Evolutionary conservation across 2,888 invertebrate species (phyloP).

Genomic region (Plebejus melissa): DNA sequence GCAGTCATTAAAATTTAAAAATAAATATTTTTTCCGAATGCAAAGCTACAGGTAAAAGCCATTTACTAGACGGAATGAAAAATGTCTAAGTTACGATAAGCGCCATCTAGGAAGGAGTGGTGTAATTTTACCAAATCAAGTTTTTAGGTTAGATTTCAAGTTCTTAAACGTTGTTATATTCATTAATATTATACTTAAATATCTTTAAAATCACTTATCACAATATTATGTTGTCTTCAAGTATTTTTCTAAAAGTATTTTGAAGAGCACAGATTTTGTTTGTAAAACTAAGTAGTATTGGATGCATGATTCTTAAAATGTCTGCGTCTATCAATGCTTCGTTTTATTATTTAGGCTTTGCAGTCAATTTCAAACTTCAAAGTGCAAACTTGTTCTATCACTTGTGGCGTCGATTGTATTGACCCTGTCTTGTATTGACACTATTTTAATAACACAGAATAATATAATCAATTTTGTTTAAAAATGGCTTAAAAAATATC

Average conservation of each 20-base stretch:
- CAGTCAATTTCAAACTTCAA: constrained; percentile 42
- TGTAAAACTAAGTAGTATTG: constrained; percentile 28
- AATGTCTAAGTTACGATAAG: neutral
- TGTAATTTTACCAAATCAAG: neutral
- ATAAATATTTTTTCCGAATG: too few species aligned
- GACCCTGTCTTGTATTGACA: constrained; percentile 52
- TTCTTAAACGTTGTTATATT: neutral
- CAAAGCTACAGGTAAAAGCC: neutral
- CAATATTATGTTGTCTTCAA: neutral
- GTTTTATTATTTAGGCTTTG: constrained; percentile 74
- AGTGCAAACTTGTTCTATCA: constrained; percentile 36
- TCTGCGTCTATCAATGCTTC: constrained; percentile 55
- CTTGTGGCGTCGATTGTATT: constrained; percentile 61
- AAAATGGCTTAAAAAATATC: neutral
- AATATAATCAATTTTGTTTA: constrained; percentile 9
- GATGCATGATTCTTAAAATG: constrained; percentile 41
- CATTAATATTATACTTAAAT: neutral
- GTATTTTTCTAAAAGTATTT: neutral
- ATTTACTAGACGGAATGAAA: neutral
- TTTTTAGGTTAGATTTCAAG: neutral
- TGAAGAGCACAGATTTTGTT: neutral
- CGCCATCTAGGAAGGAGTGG: neutral
- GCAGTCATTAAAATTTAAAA: too few species aligned
- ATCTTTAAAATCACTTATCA: neutral
- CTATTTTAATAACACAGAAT: constrained; percentile 28